Conservation (phyloP, 2,113 vertebrate genomes). For the Cyanistes caeruleus region DNA sequence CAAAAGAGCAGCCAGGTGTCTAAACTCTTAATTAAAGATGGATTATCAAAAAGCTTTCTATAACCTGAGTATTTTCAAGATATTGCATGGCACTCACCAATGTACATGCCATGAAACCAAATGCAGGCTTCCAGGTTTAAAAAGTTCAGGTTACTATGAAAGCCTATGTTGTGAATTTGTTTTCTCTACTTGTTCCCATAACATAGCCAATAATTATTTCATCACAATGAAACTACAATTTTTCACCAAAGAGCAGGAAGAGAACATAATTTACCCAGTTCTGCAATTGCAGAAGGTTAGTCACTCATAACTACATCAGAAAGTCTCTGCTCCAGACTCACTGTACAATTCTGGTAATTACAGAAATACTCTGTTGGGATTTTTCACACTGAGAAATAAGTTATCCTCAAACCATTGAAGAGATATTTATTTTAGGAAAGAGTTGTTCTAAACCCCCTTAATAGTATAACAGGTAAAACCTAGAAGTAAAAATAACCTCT, state of each 20-base stretch:
- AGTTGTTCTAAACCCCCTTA: neutral
- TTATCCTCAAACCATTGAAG: neutral
- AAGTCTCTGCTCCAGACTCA: neutral
- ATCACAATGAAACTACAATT: neutral
- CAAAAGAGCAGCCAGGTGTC: neutral
- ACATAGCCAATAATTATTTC: neutral
- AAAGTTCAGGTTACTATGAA: neutral
- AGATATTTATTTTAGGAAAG: neutral
- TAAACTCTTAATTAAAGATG: neutral
- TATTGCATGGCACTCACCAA: neutral
- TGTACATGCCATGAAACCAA: neutral
- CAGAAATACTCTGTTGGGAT: neutral
- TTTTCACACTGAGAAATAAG: neutral
- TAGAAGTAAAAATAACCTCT: neutral
- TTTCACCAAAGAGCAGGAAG: neutral
- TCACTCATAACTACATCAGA: neutral
- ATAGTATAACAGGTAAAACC: neutral
- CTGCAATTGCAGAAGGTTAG: neutral
- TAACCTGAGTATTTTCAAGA: neutral
- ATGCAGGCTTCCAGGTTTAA: neutral
- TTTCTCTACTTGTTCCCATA: neutral
- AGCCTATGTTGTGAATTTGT: neutral
- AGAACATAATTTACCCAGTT: neutral
- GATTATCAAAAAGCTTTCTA: neutral
- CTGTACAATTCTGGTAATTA: neutral